Conservation (phyloP, 2,797 vertebrate species). For the Columba guinea region DNA sequence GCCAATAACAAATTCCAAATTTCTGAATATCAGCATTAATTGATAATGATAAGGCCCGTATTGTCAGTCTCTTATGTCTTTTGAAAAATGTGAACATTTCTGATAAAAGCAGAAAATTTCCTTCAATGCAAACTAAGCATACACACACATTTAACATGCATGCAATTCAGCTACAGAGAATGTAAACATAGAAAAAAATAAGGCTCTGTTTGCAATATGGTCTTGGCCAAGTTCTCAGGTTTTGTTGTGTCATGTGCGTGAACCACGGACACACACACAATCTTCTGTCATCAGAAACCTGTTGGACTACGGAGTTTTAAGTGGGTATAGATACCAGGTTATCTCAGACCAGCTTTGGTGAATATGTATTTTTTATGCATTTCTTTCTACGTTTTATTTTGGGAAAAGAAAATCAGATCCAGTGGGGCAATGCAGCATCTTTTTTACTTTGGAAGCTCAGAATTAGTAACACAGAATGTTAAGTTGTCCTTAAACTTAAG, state of each 20-base stretch:
- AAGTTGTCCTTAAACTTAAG: background rate
- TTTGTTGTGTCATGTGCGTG: background rate
- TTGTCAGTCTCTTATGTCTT: background rate
- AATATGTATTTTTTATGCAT: background rate
- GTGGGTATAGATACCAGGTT: background rate
- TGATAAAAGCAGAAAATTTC: background rate
- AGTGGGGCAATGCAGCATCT: background rate
- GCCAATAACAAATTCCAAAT: background rate
- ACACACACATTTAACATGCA: background rate
- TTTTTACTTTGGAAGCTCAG: background rate
- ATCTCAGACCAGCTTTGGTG: background rate
- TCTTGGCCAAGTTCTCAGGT: background rate
- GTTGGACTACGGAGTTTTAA: background rate
- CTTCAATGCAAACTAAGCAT: background rate
- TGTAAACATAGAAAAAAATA: background rate
- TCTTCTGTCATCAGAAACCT: background rate
- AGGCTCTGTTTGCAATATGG: background rate
- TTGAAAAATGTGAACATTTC: background rate
- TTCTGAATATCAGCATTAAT: background rate
- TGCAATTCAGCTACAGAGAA: background rate
- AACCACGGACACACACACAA: background rate
- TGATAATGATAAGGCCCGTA: background rate
- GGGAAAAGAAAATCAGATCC: background rate
- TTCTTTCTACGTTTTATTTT: background rate
- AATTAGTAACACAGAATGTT: background rate